Evolutionary conservation across 2,113 vertebrate species (phyloP).

Genomic region (Cebus imitator): DNA sequence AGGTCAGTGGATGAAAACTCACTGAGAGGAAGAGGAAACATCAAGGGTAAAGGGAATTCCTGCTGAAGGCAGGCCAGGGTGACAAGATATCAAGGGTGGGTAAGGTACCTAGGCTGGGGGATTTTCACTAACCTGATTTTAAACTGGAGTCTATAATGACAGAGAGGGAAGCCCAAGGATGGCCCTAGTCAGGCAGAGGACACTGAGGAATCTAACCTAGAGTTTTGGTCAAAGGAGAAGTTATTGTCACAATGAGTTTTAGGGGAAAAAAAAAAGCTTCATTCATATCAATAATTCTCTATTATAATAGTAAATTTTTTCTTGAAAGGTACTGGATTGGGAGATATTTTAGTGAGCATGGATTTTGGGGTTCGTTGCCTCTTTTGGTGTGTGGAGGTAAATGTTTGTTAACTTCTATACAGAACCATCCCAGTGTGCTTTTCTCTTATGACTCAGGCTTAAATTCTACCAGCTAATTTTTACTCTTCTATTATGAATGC

Average conservation of each 20-base stretch:
- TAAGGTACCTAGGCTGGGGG: not conserved
- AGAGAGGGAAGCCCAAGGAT: not conserved
- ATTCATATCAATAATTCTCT: not conserved
- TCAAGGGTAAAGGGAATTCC: not conserved
- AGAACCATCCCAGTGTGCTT: not conserved
- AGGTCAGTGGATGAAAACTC: not conserved
- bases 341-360: not conserved
- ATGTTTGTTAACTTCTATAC: not conserved
- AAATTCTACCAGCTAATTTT: not conserved
- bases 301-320: not conserved
- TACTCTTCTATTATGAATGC: not conserved
- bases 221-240: not conserved
- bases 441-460: not conserved
- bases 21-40: not conserved
- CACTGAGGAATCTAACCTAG: not conserved
- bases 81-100: not conserved
- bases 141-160: not conserved
- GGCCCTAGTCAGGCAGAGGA: not conserved
- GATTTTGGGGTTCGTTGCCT: not conserved
- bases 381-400: not conserved
- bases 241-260: not conserved
- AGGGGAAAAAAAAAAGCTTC: not conserved
- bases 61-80: not conserved
- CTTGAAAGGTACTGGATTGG: not conserved
- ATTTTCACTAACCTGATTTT: not conserved